phyloP scores from a whole-genome alignment of 1,140 invertebrate genomes.

The Lucilia sericata region DNA sequence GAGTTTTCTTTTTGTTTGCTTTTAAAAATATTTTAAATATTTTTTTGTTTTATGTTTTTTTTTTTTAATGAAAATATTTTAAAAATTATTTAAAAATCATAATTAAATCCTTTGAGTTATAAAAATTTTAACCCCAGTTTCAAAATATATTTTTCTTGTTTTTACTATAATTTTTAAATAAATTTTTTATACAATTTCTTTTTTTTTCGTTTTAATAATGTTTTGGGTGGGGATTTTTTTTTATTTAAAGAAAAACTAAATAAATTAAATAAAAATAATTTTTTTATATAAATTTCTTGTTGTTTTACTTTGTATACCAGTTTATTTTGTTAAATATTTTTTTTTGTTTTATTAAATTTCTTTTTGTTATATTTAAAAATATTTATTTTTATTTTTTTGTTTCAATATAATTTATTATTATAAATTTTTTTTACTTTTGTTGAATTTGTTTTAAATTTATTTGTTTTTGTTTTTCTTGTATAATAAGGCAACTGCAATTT shows the following conservation, averaged over 20 bases:
- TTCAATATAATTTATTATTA: slow-evolving; percentile 26
- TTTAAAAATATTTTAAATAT: slow-evolving; percentile 30
- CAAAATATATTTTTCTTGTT: not conserved
- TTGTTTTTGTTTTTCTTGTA: slow-evolving; percentile 28
- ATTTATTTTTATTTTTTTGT: slow-evolving; percentile 32
- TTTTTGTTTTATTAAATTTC: not conserved
- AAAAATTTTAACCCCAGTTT: slow-evolving; percentile 5
- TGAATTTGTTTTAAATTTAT: slow-evolving; percentile 28
- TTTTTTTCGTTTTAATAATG: not conserved
- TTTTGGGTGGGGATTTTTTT: slow-evolving; percentile 35
- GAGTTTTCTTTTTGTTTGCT: slow-evolving; percentile 53
- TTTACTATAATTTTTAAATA: not conserved
- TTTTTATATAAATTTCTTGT: not conserved
- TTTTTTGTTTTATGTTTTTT: not conserved
- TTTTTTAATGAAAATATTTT: not conserved
- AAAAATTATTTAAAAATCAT: not conserved
- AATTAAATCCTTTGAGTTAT: slow-evolving; percentile 16
- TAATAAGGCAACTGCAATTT: slow-evolving; percentile 65
- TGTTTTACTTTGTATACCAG: not conserved
- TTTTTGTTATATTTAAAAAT: slow-evolving; percentile 25
- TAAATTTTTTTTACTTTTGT: slow-evolving; percentile 47
- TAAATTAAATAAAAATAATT: not conserved
- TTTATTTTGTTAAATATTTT: not conserved
- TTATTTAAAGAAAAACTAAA: not conserved
- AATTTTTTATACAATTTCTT: not conserved